These are phyloP conservation scores for Cryptoprocta ferox DNA, from an alignment of 2,797 vertebrate species.

Conservation along the genomic window DNA sequence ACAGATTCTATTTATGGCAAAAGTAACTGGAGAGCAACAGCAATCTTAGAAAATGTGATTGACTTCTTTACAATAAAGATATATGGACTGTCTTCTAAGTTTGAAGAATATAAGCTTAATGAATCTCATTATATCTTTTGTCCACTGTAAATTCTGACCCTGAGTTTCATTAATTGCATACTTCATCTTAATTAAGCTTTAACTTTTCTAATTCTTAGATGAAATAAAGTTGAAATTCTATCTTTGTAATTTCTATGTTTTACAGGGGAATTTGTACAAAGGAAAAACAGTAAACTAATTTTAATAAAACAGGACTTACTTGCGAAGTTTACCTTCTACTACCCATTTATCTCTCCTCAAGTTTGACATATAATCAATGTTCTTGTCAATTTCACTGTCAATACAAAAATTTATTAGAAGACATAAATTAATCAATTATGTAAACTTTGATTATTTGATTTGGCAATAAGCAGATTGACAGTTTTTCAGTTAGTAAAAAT, in stretches of 20 bases:
- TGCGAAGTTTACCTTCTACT: slow-evolving; percentile 96
- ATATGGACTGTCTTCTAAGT: slow-evolving; percentile 48
- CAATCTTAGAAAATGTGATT: slow-evolving; percentile 62
- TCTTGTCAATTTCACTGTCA: slow-evolving; percentile 98
- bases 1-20: slow-evolving; percentile 56
- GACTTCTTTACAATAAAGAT: slow-evolving; percentile 63
- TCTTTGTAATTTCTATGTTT: slow-evolving; percentile 47
- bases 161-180: slow-evolving; percentile 69
- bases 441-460: neutral
- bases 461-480: neutral
- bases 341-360: slow-evolving; percentile 97
- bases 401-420: slow-evolving; percentile 80
- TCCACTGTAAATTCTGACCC: neutral
- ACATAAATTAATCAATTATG: slow-evolving; percentile 57
- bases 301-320: slow-evolving; percentile 91
- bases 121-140: slow-evolving; percentile 68
- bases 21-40: slow-evolving; percentile 61
- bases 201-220: slow-evolving; percentile 51
- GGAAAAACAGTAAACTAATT: slow-evolving; percentile 21
- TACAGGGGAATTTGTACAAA: neutral
- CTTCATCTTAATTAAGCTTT: slow-evolving; percentile 59
- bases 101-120: slow-evolving; percentile 51
- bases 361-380: slow-evolving; percentile 97
- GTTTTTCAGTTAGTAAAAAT: neutral
- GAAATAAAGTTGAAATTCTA: slow-evolving; percentile 47